phyloP scores from a whole-genome alignment of 1,140 invertebrate species.

The Drosophila nigromelanica region DNA sequence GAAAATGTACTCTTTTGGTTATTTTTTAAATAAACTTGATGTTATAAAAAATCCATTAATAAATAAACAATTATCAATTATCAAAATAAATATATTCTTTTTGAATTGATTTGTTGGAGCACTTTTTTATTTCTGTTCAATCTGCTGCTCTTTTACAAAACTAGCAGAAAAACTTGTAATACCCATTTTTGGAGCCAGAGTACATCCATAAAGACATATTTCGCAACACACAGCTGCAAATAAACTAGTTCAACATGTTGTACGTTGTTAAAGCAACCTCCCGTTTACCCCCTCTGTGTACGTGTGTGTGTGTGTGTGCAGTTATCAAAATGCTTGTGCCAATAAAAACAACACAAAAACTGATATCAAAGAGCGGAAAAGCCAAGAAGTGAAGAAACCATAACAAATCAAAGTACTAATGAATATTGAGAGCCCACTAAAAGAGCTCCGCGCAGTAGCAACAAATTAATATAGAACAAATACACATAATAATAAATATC shows the following conservation, averaged over 20 bases:
- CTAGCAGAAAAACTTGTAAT: slow-evolving; percentile 11
- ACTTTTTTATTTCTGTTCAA: neutral
- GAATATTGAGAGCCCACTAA: slow-evolving; percentile 79
- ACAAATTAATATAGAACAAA: slow-evolving; percentile 78
- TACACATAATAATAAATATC: slow-evolving; percentile 81
- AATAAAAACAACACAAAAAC: slow-evolving; percentile 75
- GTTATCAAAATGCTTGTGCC: slow-evolving; percentile 74
- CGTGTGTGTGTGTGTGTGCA: slow-evolving; percentile 20
- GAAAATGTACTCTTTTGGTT: too few relatives aligned
- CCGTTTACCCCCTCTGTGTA: neutral
- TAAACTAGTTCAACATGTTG: slow-evolving; percentile 79
- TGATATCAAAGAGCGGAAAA: slow-evolving; percentile 53
- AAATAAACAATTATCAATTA: too few relatives aligned
- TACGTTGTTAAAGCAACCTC: slow-evolving; percentile 17
- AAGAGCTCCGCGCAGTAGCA: slow-evolving; percentile 60
- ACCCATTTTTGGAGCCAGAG: slow-evolving; percentile 22
- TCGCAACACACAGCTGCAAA: slow-evolving; percentile 60
- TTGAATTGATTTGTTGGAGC: neutral
- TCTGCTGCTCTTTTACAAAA: neutral
- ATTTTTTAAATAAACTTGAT: too few relatives aligned
- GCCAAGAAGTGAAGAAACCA: slow-evolving; percentile 63
- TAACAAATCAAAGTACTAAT: slow-evolving; percentile 81
- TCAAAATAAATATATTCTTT: neutral
- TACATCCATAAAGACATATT: slow-evolving; percentile 20
- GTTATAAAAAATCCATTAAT: too few relatives aligned